Evolutionary conservation across 1,140 invertebrate species (phyloP), one percentile per base, ranked within the genome.

Genomic region (Apis florea): DNA sequence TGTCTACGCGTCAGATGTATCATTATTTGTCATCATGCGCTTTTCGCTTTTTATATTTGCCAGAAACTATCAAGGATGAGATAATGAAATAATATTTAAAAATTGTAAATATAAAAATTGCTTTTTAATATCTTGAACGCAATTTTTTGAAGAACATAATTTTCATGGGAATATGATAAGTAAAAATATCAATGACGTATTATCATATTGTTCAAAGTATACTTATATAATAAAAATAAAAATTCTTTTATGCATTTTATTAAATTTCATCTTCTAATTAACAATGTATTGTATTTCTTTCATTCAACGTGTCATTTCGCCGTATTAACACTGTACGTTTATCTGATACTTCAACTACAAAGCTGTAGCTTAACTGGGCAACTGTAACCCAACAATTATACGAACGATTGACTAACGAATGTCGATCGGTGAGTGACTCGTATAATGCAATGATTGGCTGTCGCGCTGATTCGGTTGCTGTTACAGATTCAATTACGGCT

Each of bases 371-470:
- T 79, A 81, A 76, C 59, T 69, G 74, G 49, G 59, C 26, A 72
- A 88, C 85, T 83, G 82, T 77, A 68, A 73, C 54, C 58, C 69
- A 73, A 83, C 87, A 81, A 89, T 88, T 89, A 87, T 72, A 69
- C 82, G 69, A 87, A 82, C 84, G 88, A 86, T 83, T 88, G 87
- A 70, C 76, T 89, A 88, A 88, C 87, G 86, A 89, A 88, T 75
- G 79, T 67, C 82, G 82, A 88, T 83, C 82, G 76, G 40, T 64
- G 74, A 72, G 67, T 75, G 85, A 84, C 81, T 88, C 84, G 84
- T 83, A 79, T 84, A 88, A 89, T 82, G 79, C 83, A 88, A 88
- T 88, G 88, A 89, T 78, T 84, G 82, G 73, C 54, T 66, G 76
- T 74, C 71, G 64, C 79, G 84, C 76, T 89, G 82, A 89, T 88